Conservation (phyloP, 2,797 vertebrate genomes). For the Rhynchotus rufescens region DNA sequence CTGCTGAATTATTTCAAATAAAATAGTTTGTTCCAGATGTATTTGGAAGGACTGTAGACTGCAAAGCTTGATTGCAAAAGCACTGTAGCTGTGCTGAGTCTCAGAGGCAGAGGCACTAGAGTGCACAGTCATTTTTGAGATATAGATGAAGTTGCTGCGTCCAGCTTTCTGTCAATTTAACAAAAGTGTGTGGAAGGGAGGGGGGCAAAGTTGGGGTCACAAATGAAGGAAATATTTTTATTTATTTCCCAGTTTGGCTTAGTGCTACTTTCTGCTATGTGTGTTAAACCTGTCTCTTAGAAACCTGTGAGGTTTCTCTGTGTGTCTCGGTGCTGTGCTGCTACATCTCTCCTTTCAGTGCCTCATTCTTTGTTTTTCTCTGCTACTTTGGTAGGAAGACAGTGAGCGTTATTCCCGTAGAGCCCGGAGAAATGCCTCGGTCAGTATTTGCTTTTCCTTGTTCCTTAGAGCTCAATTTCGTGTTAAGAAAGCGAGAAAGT, state of each 20-base stretch:
- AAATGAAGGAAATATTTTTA: neutral
- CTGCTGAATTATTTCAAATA: neutral
- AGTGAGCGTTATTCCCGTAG: slow-evolving; percentile 90
- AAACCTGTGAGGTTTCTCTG: neutral
- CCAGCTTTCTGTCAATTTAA: neutral
- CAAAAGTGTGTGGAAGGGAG: rapidly evolving
- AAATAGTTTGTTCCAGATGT: neutral
- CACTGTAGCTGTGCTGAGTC: neutral
- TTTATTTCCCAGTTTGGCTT: neutral
- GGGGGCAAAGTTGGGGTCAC: neutral
- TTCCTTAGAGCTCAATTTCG: neutral
- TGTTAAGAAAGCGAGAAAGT: neutral
- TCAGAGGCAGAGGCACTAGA: neutral
- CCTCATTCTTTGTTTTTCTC: slow-evolving; percentile 44
- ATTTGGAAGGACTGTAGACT: neutral
- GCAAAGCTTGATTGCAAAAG: neutral
- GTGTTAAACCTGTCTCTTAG: neutral
- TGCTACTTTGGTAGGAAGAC: slow-evolving; percentile 88
- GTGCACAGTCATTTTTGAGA: neutral
- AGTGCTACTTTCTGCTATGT: rapidly evolving
- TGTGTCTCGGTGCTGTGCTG: neutral
- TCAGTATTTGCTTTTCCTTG: slow-evolving; percentile 80
- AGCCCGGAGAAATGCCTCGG: slow-evolving; percentile 90
- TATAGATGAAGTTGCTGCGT: rapidly evolving
- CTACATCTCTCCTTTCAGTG: slow-evolving; percentile 44